Base-by-base conservation (phyloP, 2,113 vertebrate species). In the Orcinus orca region DNA sequence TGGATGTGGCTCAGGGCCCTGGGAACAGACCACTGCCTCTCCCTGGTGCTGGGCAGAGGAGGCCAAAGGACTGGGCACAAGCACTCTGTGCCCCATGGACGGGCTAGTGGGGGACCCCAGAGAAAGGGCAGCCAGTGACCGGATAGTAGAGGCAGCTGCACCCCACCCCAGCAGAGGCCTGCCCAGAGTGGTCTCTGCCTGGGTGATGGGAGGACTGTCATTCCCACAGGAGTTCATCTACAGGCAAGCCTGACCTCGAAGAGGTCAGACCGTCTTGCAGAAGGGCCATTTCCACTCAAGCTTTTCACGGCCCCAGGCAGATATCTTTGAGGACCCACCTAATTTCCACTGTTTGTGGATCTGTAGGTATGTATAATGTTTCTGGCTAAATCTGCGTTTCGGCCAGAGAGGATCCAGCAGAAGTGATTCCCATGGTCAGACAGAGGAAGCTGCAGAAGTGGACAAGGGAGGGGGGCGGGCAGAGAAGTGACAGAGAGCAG, bases 1-100 rank as follows among this genome's bases (percentile, higher is more conserved):
- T 98, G 98, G 97, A 97, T 99, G 99, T 99, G 99, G 98, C 99
- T 98, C 96, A 94, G 97, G 97, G 89, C 81, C 97, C 97, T 97
- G 80, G 0, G 97, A 92, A 76, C n/a, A 94, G 31, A 29, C 4
- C 21, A 0, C 25, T 38, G 18, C 26, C 96, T 95, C 94, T 97
- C 95, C 31, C 3, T 2, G 18, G 91, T 12, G 58, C 65, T 62
- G 18, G n/a, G 9, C 13, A 25, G 31, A 65, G 36, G 33, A 3
- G 33, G 74, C 87, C 26, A 8, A 53, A 41, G 50, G 5, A 83
- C 47, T 6, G 6, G 90, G 84, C 73, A 1, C 23, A 41, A 87
- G 88, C 33, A 7, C 2, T 96, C 91, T 20, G 3, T 80, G 63
- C 93, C 95, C 96, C 44, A 26, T 93, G 93, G 65, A 36, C 0